Evolutionary conservation across 2,113 vertebrate genomes (phyloP).

Genomic region (Psettodes erumei): DNA sequence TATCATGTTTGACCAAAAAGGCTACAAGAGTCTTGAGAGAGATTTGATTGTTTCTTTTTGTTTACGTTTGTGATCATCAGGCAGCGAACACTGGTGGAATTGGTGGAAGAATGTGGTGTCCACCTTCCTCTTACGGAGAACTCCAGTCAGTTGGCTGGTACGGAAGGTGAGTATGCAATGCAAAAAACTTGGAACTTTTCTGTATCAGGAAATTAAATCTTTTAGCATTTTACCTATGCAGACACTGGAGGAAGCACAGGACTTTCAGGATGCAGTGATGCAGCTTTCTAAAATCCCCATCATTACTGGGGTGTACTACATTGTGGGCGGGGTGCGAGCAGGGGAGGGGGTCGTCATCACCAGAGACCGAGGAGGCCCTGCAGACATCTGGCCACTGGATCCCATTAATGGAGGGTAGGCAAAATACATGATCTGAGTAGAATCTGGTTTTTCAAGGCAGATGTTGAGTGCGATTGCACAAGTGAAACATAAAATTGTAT

Average conservation of each 20-base stretch:
- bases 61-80: constrained; percentile 54
- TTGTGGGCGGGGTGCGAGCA: constrained; percentile 85
- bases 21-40: background rate
- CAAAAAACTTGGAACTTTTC: background rate
- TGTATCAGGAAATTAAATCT: constrained; percentile 16
- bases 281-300: constrained; percentile 88
- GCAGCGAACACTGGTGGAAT: constrained; percentile 88
- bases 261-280: constrained; percentile 87
- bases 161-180: constrained; percentile 84
- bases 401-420: constrained; percentile 86
- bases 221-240: constrained; percentile 31
- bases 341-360: constrained; percentile 92
- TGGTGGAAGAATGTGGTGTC: constrained; percentile 93
- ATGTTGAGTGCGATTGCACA: background rate
- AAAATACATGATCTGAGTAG: background rate
- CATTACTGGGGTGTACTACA: constrained; percentile 93
- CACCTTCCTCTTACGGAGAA: constrained; percentile 84
- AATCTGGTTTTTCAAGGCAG: background rate
- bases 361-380: constrained; percentile 86
- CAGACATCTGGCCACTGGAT: constrained; percentile 92
- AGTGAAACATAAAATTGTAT: background rate
- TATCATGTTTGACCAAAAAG: background rate
- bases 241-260: constrained; percentile 82
- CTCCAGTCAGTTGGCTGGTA: constrained; percentile 91
- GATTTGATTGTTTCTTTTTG: background rate